These are phyloP conservation scores for Cavia aperea DNA, from an alignment of 2,113 vertebrate species.

Conservation along the genomic window DNA sequence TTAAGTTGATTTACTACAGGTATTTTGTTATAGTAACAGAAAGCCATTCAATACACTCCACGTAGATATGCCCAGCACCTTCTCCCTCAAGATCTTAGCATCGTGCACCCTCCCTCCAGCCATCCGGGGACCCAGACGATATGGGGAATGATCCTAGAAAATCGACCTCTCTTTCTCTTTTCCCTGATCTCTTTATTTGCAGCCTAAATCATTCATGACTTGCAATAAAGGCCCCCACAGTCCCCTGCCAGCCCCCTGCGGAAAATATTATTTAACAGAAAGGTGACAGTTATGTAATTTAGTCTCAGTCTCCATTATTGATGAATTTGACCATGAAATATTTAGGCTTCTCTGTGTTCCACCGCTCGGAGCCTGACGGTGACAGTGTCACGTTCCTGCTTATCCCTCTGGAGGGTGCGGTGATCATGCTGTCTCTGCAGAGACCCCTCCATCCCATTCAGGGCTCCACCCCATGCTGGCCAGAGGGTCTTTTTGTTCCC, in stretches of 20 bases:
- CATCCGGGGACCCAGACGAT: not conserved
- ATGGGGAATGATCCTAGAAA: conserved; percentile 34
- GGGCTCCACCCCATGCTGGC: not conserved
- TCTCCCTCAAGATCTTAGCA: not conserved
- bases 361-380: conserved; percentile 58
- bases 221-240: conserved; percentile 70
- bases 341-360: conserved; percentile 73
- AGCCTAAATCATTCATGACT: conserved; percentile 76
- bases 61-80: not conserved
- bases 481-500: not conserved
- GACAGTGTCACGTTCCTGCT: conserved; percentile 70
- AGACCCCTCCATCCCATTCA: not conserved
- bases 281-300: conserved; percentile 81
- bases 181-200: conserved; percentile 72
- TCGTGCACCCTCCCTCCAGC: not conserved
- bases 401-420: conserved; percentile 57
- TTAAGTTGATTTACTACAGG: not conserved
- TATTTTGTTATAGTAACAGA: not conserved
- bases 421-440: conserved; percentile 56
- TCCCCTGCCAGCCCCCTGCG: conserved; percentile 64
- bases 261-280: conserved; percentile 81
- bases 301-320: conserved; percentile 79
- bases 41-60: not conserved
- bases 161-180: conserved; percentile 38
- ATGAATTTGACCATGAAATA: conserved; percentile 83